Evolutionary conservation across 1,140 invertebrate genomes (phyloP), one percentile per base, ranked within the genome.

Genomic region (Chironomus tepperi): DNA sequence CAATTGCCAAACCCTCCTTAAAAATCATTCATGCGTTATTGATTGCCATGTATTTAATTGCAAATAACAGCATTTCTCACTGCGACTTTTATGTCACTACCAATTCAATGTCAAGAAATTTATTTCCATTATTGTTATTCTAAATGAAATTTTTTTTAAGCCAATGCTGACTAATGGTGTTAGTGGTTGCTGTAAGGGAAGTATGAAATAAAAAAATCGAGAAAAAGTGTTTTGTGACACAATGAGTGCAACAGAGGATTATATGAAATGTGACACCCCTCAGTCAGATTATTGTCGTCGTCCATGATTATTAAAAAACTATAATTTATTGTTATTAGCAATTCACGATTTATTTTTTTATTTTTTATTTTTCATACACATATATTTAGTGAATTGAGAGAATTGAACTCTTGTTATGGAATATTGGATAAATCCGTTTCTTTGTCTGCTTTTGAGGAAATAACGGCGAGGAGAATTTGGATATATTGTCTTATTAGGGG

Each of bases 261-360:
- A 57, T 12, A 70, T 70, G 65, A 19, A 70, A 70, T 21, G 65
- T 70, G 65, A 70, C 65, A 70, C 65, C 65, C 65, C 19, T 70
- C 65, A 21, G n/a, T 16, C 47, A 57, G 12, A 57, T 57, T 57
- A 57, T 57, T 57, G 47, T 15, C 8, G 47, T 57, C 47, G 12
- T 57, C 12, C 12, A 16, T 70, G 65, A 70, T 70, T 70, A 70
- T 70, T 70, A 70, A 70, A 70, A 70, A 70, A 70, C 65, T 70
- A 70, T 70, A 70, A 70, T 70, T 70, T 70, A 70, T 70, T 70
- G 65, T 70, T 57, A 57, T 57, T 57, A 57, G 47, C 47, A 57
- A 15, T 34, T 34, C 24, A 34, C 24, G 24, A 34, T 34, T 34
- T 34, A 34, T 34, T n/a, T n/a, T n/a, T n/a, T 34, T 34, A 34